These are phyloP conservation scores for Sesia apiformis DNA, from an alignment of 2,888 invertebrate genomes.

Conservation along the genomic window DNA sequence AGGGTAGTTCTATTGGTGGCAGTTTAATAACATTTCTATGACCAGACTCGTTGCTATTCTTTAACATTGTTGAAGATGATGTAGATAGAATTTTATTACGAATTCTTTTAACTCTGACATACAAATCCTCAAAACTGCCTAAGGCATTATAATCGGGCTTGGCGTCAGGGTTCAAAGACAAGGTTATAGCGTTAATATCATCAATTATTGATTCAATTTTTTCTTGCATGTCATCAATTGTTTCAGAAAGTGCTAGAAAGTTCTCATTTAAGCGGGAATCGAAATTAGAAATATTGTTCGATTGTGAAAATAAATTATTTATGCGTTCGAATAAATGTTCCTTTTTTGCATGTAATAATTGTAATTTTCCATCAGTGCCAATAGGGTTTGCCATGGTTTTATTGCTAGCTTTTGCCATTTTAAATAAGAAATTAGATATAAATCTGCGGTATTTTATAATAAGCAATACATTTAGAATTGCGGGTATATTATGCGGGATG, in stretches of 20 bases:
- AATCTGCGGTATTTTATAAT: too few relatives aligned
- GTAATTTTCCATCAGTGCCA: too few relatives aligned
- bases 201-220: neutral
- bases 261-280: neutral
- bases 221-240: neutral
- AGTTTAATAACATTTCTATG: neutral
- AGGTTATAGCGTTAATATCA: neutral
- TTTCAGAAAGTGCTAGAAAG: neutral
- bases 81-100: neutral
- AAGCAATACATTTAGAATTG: too few relatives aligned
- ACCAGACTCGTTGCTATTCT: neutral
- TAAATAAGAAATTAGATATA: too few relatives aligned
- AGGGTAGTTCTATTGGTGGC: conserved; percentile 1
- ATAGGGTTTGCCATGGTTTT: too few relatives aligned
- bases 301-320: too few relatives aligned
- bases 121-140: conserved; percentile 1
- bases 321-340: too few relatives aligned
- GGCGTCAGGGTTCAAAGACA: neutral
- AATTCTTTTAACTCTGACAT: neutral
- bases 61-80: neutral
- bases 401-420: too few relatives aligned
- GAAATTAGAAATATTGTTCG: too few relatives aligned
- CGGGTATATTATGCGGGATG: too few relatives aligned
- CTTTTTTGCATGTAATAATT: too few relatives aligned
- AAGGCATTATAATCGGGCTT: neutral